Percentiles rank a stretch among this genome's conserved stretches.
phyloP scores from a whole-genome alignment of 2,113 vertebrate species.

The Ictalurus furcatus region DNA sequence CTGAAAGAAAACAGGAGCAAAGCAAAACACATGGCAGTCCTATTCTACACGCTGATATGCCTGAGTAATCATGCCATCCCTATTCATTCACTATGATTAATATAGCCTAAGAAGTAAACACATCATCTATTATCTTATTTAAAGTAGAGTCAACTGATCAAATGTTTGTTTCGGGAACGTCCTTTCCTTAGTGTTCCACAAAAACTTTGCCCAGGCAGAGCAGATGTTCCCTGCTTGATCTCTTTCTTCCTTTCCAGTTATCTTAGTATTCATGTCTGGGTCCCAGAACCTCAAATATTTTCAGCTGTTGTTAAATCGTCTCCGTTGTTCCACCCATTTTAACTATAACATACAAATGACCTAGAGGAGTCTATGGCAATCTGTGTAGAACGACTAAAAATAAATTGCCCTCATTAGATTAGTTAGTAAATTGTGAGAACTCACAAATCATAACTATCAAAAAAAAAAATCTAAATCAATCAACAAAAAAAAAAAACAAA shows the following conservation, averaged over 20 bases:
- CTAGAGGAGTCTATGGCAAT: not conserved
- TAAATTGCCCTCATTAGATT: not conserved
- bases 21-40: slow-evolving; percentile 33
- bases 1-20: slow-evolving; percentile 36
- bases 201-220: not conserved
- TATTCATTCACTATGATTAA: slow-evolving; percentile 20
- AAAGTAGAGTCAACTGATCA: no score
- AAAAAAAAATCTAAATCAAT: no score
- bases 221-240: not conserved
- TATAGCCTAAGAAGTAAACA: not conserved
- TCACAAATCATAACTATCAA: not conserved
- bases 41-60: not conserved
- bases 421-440: not conserved
- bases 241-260: not conserved
- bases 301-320: not conserved
- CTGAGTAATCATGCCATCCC: not conserved
- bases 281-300: not conserved
- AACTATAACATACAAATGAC: not conserved
- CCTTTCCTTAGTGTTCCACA: not conserved
- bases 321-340: not conserved
- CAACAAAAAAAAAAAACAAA: not conserved
- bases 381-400: not conserved
- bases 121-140: not conserved
- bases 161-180: not conserved
- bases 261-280: not conserved